Evolutionary conservation across 2,113 vertebrate species (phyloP), one percentile per base, ranked within the genome.

Genomic region (Hymenochirus boettgeri): DNA sequence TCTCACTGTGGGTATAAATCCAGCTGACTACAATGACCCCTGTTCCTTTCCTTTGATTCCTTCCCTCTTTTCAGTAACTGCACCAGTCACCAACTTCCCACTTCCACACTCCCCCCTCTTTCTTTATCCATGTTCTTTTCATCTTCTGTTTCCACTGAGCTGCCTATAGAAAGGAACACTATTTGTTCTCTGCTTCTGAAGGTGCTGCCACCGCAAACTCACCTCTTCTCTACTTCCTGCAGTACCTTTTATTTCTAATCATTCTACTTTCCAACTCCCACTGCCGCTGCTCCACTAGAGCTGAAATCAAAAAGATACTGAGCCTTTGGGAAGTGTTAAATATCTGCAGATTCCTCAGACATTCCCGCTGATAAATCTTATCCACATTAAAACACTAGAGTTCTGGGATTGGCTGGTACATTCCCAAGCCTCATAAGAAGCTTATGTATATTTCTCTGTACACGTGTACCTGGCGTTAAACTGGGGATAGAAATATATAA

Each of bases 181-280:
- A 19, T 57, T 21, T 23, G 19, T 35, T 35, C 53, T 56, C 48
- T 2, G 27, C 27, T 23, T 53, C 48, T 63, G 50, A 53, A 33
- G 2, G 24, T 45, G 18, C 26, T 15, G 50, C 7, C 12, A 35
- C 51, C 8, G 11, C 17, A 46, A 56, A 31, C 37, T 56, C 52
- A 29, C 45, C 27, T 57, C 54, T 65, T 8, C 57, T 57, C 63
- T 48, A n/a, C 11, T 7, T 11, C 33, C 33, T 3, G 9, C 33
- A 7, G 33, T 12, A 13, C 33, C 25, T n/a, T 24, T 5, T 18
- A 25, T 23, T 47, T 45, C n/a, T 31, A 48, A 47, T 31, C 19
- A 25, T 31, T n/a, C 17, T 11, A 21, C 27, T 48, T 2, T 2
- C 13, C 18, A 18, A 25, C 52, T 27, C 62, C 52, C 22, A 13